phyloP scores from a whole-genome alignment of 2,888 invertebrate species.

The Nipponacmea schrenckii region DNA sequence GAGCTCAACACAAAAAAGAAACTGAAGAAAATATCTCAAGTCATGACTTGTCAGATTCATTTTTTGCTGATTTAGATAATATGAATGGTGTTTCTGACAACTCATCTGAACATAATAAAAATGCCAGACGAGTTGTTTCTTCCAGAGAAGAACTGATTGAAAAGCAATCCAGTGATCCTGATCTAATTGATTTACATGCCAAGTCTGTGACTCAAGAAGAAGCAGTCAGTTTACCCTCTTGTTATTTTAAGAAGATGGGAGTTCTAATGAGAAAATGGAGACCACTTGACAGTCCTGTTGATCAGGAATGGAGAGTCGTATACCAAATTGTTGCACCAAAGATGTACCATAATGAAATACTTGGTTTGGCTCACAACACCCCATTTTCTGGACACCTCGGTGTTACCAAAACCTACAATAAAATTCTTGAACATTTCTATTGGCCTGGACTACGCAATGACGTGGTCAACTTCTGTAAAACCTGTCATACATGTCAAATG shows the following conservation, averaged over 20 bases:
- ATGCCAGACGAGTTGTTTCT: no score
- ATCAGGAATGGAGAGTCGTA: conserved; percentile 4
- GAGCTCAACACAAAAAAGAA: no score
- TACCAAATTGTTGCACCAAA: conserved; percentile 22
- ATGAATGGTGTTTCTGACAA: no score
- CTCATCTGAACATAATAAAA: no score
- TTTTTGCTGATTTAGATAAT: no score
- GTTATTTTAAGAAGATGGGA: conserved; percentile 25
- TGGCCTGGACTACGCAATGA: conserved; percentile 25
- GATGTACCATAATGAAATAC: conserved; percentile 17
- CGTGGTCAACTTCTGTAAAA: conserved; percentile 21
- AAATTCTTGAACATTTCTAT: conserved; percentile 25
- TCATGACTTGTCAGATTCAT: no score
- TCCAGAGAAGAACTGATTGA: conserved; percentile 24
- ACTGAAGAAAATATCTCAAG: no score
- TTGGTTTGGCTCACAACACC: conserved; percentile 26
- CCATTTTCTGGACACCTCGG: conserved; percentile 29
- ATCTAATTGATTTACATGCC: conserved; percentile 23
- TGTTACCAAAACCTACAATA: conserved; percentile 24
- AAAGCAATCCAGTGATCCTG: conserved; percentile 30
- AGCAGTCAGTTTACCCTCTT: conserved; percentile 18
- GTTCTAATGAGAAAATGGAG: conserved; percentile 30
- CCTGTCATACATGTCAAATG: conserved; percentile 22
- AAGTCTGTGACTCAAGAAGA: conserved; percentile 23
- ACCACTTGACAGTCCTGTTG: no score